phyloP scores from a whole-genome alignment of 1,140 invertebrate genomes.

The Drosophila leontia region DNA sequence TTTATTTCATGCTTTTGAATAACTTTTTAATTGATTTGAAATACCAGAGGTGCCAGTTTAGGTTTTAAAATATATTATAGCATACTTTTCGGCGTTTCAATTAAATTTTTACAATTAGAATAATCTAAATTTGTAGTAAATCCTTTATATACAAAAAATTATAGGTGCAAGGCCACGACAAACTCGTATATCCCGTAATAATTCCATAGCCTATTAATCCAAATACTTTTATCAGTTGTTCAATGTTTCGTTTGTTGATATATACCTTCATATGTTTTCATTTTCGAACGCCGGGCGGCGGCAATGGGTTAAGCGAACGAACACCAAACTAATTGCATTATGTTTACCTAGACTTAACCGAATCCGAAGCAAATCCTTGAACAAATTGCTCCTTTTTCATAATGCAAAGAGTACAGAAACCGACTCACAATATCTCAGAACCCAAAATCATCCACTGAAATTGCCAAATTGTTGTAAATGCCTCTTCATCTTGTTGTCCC shows the following conservation, averaged over 20 bases:
- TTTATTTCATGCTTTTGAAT: too few relatives aligned
- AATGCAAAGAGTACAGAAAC: conserved; percentile 50
- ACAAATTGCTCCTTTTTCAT: conserved; percentile 79
- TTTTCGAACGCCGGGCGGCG: conserved; percentile 77
- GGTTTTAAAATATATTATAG: background rate
- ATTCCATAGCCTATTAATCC: conserved; percentile 5
- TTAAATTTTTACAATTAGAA: too few relatives aligned
- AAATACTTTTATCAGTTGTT: conserved; percentile 32
- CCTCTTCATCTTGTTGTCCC: conserved; percentile 78
- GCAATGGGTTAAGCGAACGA: conserved; percentile 65
- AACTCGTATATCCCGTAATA: conserved; percentile 16
- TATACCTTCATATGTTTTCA: conserved; percentile 10
- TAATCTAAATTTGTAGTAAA: too few relatives aligned
- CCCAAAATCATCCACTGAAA: conserved; percentile 43
- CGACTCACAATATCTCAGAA: conserved; percentile 29
- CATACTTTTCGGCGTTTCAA: background rate
- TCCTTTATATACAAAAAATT: background rate
- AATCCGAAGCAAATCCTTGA: conserved; percentile 77
- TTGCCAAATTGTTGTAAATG: conserved; percentile 64
- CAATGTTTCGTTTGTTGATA: conserved; percentile 19
- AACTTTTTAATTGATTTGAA: too few relatives aligned
- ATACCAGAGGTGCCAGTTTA: background rate
- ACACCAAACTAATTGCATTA: conserved; percentile 60
- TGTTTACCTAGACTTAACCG: conserved; percentile 41
- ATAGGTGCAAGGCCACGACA: background rate